A percentile compares a stretch with the other conserved stretches of the same genome.
Evolutionary conservation across 2,888 invertebrate species (phyloP).

Genomic region (Chorisops tibialis): DNA sequence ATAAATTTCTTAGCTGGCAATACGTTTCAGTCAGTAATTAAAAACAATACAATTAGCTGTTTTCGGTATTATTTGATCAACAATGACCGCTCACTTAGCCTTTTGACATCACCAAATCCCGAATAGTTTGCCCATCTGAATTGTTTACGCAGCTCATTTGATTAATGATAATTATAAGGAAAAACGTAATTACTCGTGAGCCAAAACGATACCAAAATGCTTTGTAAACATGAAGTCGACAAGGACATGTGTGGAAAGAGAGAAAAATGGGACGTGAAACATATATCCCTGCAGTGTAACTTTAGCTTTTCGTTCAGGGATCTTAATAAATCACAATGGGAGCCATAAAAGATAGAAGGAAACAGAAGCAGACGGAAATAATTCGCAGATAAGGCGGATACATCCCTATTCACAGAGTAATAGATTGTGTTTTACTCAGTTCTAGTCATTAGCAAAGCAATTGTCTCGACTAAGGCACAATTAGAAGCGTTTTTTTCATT

Average conservation of each 20-base stretch:
- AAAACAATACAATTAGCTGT: too few relatives aligned
- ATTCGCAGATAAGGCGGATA: constrained; percentile 3
- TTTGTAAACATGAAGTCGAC: constrained; percentile 5
- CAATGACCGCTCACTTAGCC: too few relatives aligned
- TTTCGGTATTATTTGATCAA: too few relatives aligned
- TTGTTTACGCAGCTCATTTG: constrained; percentile 15
- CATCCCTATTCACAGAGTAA: constrained; percentile 4
- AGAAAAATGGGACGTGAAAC: constrained; percentile 11
- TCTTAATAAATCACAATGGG: constrained; percentile 17
- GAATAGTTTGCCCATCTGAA: constrained; percentile 1
- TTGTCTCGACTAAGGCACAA: constrained; percentile 5
- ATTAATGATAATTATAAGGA: constrained; percentile 18
- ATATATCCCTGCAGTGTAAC: neutral
- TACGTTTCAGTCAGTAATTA: too few relatives aligned
- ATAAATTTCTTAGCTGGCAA: too few relatives aligned
- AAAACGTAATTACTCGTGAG: constrained; percentile 16
- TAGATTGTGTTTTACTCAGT: constrained; percentile 16
- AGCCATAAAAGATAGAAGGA: constrained; percentile 12
- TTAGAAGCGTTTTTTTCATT: constrained; percentile 1
- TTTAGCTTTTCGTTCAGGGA: constrained; percentile 9
- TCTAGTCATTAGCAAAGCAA: constrained; percentile 13
- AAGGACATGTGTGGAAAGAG: constrained; percentile 1
- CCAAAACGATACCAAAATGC: constrained; percentile 16
- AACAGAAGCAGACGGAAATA: neutral
- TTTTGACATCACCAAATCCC: too few relatives aligned